Evolutionary conservation across 2,888 invertebrate species (phyloP), one percentile per base, ranked within the genome.

Genomic region (Drosophila antonietae): DNA sequence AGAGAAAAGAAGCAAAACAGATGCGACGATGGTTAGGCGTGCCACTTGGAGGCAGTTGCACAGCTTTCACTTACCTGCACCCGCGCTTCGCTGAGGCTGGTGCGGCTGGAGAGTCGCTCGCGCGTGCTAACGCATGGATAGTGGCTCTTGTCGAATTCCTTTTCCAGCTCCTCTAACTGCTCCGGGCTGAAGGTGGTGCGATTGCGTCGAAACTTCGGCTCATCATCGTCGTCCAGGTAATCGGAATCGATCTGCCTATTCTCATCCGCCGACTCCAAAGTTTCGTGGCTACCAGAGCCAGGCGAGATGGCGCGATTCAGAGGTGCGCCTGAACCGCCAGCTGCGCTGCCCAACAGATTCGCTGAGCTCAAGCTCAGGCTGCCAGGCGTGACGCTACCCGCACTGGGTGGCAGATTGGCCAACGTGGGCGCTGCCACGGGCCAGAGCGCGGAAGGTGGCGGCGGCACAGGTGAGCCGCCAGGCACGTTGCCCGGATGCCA

Each of bases 61-160:
- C 4, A 6, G 2, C 14, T 10, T 31, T 5, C 43, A 69, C 94
- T 94, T 94, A 98, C 98, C 97, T 98, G 98, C 63, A 98, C 98
- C 93, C 98, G 94, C 10, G 98, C 98, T 94, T 98, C 98, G 57
- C 98, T 98, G 10, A 98, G 94, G 53, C 97, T 96, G 2, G 98
- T 98, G 92, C 98, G 97, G 57, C 97, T 96, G 6, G 98, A 98
- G 60, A 98, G 94, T 63, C 98, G 94, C 91, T 98, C 98, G 71
- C 98, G 94, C 4, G 98, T 98, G 59, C 97, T 97, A 18, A 98
- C 98, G 90, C 98, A 98, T 0, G 98, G 98, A 92, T 98, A 98
- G 92, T 98, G 98, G 65, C 97, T 97, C 92, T 97, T 97, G 92
- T 98, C 97, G 90, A 98, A 98, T 93, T 98, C 98, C 92, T 97